Evolutionary conservation across 2,797 vertebrate species (phyloP).

Genomic region (Gymnocypris eckloni): DNA sequence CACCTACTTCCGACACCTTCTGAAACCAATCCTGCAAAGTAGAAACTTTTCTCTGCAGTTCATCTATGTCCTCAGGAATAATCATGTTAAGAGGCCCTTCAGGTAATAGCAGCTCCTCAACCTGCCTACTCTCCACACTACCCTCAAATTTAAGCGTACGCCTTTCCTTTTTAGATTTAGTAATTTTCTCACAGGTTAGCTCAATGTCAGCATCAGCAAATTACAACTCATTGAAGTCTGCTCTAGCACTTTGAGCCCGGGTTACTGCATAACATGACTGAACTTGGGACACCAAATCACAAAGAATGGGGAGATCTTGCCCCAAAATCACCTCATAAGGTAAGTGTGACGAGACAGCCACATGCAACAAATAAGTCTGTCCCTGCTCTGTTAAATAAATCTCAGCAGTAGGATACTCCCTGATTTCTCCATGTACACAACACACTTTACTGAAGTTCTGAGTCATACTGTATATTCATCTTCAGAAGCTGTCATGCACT

Average conservation of each 20-base stretch:
- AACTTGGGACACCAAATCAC: conserved; percentile 21
- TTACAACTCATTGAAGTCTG: conserved; percentile 2
- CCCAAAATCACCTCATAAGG: conserved; percentile 29
- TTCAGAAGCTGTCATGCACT: conserved; percentile 12
- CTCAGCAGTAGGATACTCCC: conserved; percentile 7
- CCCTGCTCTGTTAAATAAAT: conserved; percentile 25
- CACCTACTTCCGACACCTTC: conserved; percentile 32
- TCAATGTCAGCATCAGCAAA: conserved; percentile 29
- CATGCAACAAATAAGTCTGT: background rate
- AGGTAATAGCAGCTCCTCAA: background rate
- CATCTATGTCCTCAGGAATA: conserved; percentile 8
- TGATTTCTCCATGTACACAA: conserved; percentile 47
- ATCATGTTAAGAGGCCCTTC: background rate
- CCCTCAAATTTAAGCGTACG: conserved; percentile 4
- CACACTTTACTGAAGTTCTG: conserved; percentile 19
- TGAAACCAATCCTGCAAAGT: conserved; percentile 43
- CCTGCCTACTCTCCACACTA: background rate
- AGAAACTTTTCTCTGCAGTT: background rate
- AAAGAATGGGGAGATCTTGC: conserved; percentile 17
- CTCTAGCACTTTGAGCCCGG: conserved; percentile 11
- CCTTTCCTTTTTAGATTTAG: background rate
- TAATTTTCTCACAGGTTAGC: background rate
- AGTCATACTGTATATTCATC: background rate
- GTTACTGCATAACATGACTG: conserved; percentile 26
- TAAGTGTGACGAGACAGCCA: conserved; percentile 13